Evolutionary conservation across 2,888 invertebrate genomes (phyloP).

Genomic region (Pterobdella sp.): DNA sequence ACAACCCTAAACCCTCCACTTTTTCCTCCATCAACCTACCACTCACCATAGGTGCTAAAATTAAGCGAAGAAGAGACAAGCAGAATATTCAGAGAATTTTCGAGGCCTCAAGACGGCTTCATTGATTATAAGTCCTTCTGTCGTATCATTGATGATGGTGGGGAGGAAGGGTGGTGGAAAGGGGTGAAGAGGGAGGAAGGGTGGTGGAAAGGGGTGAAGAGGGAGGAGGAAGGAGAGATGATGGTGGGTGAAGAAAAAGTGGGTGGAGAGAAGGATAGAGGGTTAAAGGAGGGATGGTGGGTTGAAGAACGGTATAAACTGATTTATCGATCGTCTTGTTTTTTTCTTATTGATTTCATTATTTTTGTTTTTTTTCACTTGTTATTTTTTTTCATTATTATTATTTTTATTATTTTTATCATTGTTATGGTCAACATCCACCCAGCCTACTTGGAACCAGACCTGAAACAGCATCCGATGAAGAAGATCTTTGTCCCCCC

Average conservation of each 20-base stretch:
- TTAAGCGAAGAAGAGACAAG: constrained; percentile 47
- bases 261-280: not conserved
- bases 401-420: not conserved
- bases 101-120: constrained; percentile 46
- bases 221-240: constrained; percentile 23
- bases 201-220: not conserved
- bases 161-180: not conserved
- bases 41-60: constrained; percentile 40
- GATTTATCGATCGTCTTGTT: not conserved
- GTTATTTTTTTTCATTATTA: constrained; percentile 8
- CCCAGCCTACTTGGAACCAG: constrained; percentile 50
- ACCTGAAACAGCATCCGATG: constrained; percentile 51
- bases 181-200: not conserved
- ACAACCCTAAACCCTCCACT: too few species aligned
- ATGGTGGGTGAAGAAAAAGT: not conserved
- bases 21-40: too few species aligned
- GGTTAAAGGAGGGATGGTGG: not conserved
- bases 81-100: constrained; percentile 46
- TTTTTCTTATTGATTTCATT: not conserved
- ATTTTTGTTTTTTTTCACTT: not conserved
- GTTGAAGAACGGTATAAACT: not conserved
- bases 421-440: not conserved
- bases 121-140: constrained; percentile 50
- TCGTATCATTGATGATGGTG: constrained; percentile 51
- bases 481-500: constrained; percentile 45